A percentile compares a stretch with the other conserved stretches of the same genome.
These are phyloP conservation scores for Hydrochoerus hydrochaeris DNA, from an alignment of 2,113 vertebrate genomes.

Conservation along the genomic window DNA sequence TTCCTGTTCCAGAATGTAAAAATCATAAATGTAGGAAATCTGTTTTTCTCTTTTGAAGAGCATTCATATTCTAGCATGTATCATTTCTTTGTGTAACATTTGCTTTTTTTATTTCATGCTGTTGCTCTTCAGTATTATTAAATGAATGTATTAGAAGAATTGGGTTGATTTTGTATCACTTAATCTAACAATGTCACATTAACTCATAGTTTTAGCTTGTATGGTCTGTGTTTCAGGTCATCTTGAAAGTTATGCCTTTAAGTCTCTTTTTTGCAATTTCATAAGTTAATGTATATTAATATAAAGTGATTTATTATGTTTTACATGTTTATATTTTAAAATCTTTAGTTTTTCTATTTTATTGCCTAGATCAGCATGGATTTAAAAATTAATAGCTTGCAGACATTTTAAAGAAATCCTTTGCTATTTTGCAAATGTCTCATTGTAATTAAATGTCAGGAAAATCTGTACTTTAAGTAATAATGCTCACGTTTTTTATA, in stretches of 20 bases:
- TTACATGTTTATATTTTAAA: constrained; percentile 21
- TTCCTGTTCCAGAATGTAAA: neutral
- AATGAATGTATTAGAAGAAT: neutral
- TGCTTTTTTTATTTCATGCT: neutral
- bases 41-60: constrained; percentile 50
- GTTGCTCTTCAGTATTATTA: neutral
- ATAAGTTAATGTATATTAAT: constrained; percentile 22
- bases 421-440: constrained; percentile 7
- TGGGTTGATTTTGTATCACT: constrained; percentile 18
- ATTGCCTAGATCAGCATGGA: neutral
- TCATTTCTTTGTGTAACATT: constrained; percentile 28
- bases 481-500: neutral
- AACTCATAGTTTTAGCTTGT: constrained; percentile 13
- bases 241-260: constrained; percentile 34
- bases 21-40: neutral
- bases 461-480: neutral
- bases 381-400: constrained; percentile 8
- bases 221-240: neutral
- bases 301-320: constrained; percentile 23
- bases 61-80: neutral
- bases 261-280: constrained; percentile 25
- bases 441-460: neutral
- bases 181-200: neutral
- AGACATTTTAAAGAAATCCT: constrained; percentile 32
- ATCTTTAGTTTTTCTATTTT: constrained; percentile 36